phyloP scores from a whole-genome alignment of 2,797 vertebrate genomes.

The Euthynnus affinis region DNA sequence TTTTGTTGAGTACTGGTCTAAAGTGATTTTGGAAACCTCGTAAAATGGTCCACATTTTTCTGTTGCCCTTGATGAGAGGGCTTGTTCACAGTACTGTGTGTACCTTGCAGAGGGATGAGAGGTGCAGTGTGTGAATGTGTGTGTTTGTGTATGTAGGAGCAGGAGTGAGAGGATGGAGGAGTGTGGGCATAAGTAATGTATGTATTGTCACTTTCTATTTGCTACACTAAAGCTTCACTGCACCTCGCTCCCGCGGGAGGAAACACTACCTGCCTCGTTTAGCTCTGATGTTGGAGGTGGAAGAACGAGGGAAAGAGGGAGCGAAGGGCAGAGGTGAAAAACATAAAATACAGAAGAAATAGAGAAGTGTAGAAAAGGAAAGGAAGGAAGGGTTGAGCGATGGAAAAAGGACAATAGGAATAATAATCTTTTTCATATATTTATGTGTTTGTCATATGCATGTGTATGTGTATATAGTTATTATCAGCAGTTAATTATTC shows the following conservation, averaged over 20 bases:
- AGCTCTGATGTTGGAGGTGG: conserved; percentile 34
- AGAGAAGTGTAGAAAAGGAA: neutral
- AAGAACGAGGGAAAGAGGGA: neutral
- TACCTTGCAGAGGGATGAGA: conserved; percentile 16
- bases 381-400: neutral
- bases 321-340: neutral
- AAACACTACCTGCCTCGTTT: conserved; percentile 57
- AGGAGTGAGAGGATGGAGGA: conserved; percentile 40
- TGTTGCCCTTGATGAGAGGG: conserved; percentile 27
- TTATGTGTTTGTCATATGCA: neutral
- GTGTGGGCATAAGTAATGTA: conserved; percentile 74
- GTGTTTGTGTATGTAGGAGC: conserved; percentile 27
- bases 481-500: neutral
- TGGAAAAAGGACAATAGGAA: neutral
- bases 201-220: conserved; percentile 78
- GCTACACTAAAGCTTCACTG: conserved; percentile 50
- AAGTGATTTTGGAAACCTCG: conserved; percentile 35
- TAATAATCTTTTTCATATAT: neutral
- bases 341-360: neutral
- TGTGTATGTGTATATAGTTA: neutral
- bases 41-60: conserved; percentile 36
- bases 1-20: conserved; percentile 3
- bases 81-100: conserved; percentile 15
- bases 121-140: conserved; percentile 15
- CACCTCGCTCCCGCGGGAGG: conserved; percentile 53